Evolutionary conservation across 2,113 vertebrate species (phyloP).

Genomic region (Dolichotis patagonum): DNA sequence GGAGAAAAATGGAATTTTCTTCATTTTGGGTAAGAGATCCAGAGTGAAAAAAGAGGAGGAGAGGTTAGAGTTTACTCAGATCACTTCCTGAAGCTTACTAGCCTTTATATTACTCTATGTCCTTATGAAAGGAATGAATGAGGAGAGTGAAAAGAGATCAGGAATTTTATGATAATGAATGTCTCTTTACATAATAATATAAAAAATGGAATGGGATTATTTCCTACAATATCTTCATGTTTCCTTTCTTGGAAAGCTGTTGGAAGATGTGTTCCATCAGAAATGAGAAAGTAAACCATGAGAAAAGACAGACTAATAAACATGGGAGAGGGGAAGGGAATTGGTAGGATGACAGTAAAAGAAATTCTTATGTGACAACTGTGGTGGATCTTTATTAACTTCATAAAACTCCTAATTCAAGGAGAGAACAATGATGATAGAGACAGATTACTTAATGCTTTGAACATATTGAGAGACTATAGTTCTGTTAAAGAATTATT

Average conservation of each 20-base stretch:
- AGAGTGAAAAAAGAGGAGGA: background rate
- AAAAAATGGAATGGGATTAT: background rate
- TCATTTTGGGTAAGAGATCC: background rate
- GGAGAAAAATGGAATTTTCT: conserved; percentile 7
- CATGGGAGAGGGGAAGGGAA: background rate
- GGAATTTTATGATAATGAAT: background rate
- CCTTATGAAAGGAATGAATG: background rate
- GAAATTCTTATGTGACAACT: background rate
- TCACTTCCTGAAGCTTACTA: background rate
- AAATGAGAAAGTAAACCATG: background rate
- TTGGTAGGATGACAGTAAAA: background rate
- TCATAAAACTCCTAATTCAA: background rate
- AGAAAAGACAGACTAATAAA: background rate
- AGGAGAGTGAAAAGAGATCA: background rate
- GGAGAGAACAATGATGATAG: background rate
- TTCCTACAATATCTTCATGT: background rate
- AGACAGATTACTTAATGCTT: too few species aligned
- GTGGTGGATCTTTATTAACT: background rate
- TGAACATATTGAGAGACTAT: background rate
- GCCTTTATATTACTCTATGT: background rate
- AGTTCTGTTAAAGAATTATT: background rate
- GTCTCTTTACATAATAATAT: background rate
- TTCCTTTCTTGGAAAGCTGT: background rate
- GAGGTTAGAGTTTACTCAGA: background rate
- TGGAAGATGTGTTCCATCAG: background rate